Percentiles rank a stretch among this genome's conserved stretches.
Conservation (phyloP, 2,113 vertebrate genomes). For the Salvator merianae region DNA sequence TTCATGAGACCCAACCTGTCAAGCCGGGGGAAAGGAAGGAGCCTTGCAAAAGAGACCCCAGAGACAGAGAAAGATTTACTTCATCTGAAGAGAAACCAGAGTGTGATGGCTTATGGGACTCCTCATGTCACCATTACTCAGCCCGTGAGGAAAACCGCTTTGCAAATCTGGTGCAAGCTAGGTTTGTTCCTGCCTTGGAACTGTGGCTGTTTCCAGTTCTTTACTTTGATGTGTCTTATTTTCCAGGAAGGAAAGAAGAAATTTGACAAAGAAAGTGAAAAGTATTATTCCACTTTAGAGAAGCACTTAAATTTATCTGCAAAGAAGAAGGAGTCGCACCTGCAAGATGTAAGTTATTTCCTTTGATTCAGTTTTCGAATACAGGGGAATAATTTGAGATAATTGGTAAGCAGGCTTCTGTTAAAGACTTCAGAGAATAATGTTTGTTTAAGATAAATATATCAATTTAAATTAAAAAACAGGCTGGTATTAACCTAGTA, state of each 20-base stretch:
- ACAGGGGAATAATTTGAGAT: not conserved
- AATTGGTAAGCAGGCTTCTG: not conserved
- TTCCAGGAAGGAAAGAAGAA: constrained; percentile 95
- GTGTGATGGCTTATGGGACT: too few species aligned
- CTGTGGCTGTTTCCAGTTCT: not conserved
- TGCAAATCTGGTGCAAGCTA: too few species aligned
- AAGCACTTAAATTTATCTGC: constrained; percentile 93
- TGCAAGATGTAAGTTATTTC: constrained; percentile 86
- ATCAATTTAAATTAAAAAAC: not conserved
- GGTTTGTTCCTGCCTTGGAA: too few species aligned
- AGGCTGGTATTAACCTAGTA: not conserved
- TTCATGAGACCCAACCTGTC: too few species aligned
- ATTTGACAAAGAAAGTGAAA: constrained; percentile 95
- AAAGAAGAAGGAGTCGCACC: constrained; percentile 93
- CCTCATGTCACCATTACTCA: too few species aligned
- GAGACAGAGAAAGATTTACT: too few species aligned
- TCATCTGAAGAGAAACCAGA: too few species aligned
- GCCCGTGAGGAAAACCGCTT: too few species aligned
- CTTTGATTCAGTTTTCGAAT: not conserved
- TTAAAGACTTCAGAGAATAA: not conserved
- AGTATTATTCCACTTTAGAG: constrained; percentile 93
- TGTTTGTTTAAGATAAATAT: constrained; percentile 24
- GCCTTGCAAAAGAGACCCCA: too few species aligned
- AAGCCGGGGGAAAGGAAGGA: too few species aligned
- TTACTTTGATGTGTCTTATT: constrained; percentile 48